Evolutionary conservation across 2,113 vertebrate species (phyloP).

Genomic region (Aythya baeri): DNA sequence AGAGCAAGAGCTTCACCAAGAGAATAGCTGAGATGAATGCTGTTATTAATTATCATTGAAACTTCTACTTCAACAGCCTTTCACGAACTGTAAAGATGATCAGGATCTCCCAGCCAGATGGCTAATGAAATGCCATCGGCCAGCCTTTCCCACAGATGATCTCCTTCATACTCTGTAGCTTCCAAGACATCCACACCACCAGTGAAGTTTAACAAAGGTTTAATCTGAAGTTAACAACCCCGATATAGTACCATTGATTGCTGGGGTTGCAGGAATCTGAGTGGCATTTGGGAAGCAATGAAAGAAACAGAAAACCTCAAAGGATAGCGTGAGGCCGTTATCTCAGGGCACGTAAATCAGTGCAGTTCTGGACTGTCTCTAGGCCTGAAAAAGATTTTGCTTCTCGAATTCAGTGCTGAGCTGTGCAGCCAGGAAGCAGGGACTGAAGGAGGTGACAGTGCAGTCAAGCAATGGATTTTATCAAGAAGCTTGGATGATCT

Average conservation of each 20-base stretch:
- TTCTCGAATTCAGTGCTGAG: background rate
- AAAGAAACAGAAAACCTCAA: background rate
- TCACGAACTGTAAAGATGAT: background rate
- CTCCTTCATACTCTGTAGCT: background rate
- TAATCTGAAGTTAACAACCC: background rate
- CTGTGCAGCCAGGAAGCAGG: background rate
- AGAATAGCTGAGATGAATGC: background rate
- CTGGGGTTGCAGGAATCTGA: background rate
- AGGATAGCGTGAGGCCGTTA: background rate
- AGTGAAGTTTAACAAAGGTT: background rate
- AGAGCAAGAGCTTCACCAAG: background rate
- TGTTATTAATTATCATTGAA: conserved; percentile 13
- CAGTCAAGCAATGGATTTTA: background rate
- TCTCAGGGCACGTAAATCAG: background rate
- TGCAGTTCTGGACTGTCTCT: background rate
- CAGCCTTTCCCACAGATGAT: background rate
- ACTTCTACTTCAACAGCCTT: background rate
- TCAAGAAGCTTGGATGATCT: background rate
- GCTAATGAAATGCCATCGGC: background rate
- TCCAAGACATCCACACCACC: background rate
- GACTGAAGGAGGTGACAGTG: no score
- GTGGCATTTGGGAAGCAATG: background rate
- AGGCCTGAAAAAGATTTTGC: background rate
- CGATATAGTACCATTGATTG: background rate
- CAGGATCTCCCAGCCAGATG: background rate